These are phyloP conservation scores for Vulpes ferrilata DNA, from an alignment of 2,113 vertebrate genomes.

Conservation along the genomic window DNA sequence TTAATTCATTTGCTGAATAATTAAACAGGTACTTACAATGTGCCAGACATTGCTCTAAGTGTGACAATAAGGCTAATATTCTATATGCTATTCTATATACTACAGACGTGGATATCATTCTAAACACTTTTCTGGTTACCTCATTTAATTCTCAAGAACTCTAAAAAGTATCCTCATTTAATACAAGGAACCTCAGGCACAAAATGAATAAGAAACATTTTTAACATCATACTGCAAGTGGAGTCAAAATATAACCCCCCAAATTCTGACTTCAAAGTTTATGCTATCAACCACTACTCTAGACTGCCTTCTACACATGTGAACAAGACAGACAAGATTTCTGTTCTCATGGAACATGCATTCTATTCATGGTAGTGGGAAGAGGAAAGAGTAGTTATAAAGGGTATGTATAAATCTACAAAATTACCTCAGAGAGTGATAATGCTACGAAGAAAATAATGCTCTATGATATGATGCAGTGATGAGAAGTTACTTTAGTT, in stretches of 20 bases:
- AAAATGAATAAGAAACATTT: background rate
- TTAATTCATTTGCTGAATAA: background rate
- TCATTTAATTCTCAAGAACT: background rate
- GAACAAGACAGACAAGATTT: background rate
- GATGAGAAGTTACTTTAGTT: background rate
- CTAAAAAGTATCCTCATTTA: background rate
- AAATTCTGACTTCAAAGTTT: constrained; percentile 31
- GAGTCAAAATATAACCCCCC: constrained; percentile 34
- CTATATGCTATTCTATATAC: background rate
- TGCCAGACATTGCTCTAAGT: background rate
- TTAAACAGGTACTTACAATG: background rate
- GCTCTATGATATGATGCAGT: background rate
- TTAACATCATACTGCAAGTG: background rate
- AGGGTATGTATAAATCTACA: background rate
- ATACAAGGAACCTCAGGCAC: background rate
- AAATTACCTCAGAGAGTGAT: constrained; percentile 19
- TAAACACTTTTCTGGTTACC: background rate
- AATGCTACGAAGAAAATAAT: background rate
- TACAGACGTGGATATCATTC: background rate
- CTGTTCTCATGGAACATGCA: background rate
- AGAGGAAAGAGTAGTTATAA: background rate
- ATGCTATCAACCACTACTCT: background rate
- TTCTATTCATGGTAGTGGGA: background rate
- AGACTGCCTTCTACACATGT: background rate
- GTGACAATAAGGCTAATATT: background rate